phyloP scores from a whole-genome alignment of 2,797 vertebrate genomes.

The Poeciliopsis turneri region DNA sequence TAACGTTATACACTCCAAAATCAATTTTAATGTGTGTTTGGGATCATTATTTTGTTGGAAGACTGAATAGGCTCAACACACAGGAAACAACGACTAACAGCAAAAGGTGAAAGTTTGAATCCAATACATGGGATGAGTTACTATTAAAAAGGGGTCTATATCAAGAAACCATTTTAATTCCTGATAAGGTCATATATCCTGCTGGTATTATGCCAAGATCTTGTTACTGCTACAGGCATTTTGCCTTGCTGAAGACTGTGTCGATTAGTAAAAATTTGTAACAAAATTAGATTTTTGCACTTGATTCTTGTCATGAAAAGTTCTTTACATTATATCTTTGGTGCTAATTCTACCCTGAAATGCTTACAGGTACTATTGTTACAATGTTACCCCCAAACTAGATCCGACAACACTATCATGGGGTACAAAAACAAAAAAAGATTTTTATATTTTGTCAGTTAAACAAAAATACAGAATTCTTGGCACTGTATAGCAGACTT shows the following conservation, averaged over 20 bases:
- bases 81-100: neutral
- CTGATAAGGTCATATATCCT: neutral
- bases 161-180: neutral
- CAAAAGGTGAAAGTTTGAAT: neutral
- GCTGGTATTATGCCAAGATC: neutral
- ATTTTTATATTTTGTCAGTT: neutral
- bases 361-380: neutral
- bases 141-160: neutral
- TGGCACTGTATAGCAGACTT: conserved; percentile 26
- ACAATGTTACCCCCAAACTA: neutral
- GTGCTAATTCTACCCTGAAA: neutral
- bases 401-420: neutral
- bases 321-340: neutral
- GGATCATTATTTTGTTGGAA: neutral
- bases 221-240: neutral
- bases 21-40: neutral
- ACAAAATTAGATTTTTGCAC: neutral
- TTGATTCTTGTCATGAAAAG: neutral
- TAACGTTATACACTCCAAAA: neutral
- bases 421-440: neutral
- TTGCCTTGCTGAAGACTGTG: neutral
- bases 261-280: neutral
- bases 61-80: neutral
- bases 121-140: neutral
- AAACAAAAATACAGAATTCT: conserved; percentile 29